Evolutionary conservation across 1,140 invertebrate genomes (phyloP).

Genomic region (Thaumetopoea pityocampa): DNA sequence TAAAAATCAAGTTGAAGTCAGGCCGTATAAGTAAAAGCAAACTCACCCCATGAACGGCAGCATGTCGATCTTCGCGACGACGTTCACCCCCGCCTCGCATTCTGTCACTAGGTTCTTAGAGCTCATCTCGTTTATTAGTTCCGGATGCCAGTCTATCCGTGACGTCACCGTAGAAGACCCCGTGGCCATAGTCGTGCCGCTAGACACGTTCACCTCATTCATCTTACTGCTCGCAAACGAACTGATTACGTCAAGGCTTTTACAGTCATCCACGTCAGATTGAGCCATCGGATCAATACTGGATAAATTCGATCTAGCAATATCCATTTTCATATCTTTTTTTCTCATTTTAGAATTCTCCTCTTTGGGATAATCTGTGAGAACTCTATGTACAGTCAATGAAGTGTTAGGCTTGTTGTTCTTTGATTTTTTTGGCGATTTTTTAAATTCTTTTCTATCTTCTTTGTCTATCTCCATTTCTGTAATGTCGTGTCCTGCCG

Average conservation of each 20-base stretch:
- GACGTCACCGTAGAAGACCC: too few relatives aligned
- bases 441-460: not conserved
- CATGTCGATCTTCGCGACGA: conserved; percentile 46
- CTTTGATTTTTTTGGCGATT: conserved; percentile 8
- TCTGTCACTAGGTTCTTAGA: conserved; percentile 23
- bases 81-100: conserved; percentile 35
- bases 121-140: conserved; percentile 20
- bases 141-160: conserved; percentile 23
- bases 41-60: conserved; percentile 62
- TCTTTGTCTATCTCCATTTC: not conserved
- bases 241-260: conserved; percentile 14
- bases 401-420: conserved; percentile 8
- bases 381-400: conserved; percentile 35
- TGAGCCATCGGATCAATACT: not conserved
- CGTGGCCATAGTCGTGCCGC: not conserved
- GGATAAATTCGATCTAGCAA: too few relatives aligned
- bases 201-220: conserved; percentile 3
- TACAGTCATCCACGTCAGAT: conserved; percentile 2
- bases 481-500: not conserved
- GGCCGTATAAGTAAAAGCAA: conserved; percentile 5
- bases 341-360: conserved; percentile 1
- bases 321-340: too few relatives aligned
- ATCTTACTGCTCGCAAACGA: conserved; percentile 36
- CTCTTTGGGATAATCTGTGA: conserved; percentile 26
- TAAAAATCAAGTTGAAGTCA: too few relatives aligned